phyloP scores from a whole-genome alignment of 2,113 vertebrate species.

The Gnathonemus echidnorhynchus region DNA sequence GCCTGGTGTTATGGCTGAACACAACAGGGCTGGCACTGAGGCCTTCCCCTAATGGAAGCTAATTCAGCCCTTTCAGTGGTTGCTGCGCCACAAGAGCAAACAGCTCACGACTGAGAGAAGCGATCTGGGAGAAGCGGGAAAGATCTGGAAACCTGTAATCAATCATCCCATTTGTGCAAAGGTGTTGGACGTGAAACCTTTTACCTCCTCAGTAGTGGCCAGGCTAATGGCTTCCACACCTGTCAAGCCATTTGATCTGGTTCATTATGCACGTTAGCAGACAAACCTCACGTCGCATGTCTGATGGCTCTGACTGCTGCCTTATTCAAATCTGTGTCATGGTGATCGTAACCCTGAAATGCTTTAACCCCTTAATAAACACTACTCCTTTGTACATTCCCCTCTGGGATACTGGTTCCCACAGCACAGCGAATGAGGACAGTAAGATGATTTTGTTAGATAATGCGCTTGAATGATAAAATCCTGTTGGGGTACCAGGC shows the following conservation, averaged over 20 bases:
- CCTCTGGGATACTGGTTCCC: not conserved
- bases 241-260: slow-evolving; percentile 17
- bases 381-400: not conserved
- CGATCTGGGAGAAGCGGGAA: slow-evolving; percentile 8
- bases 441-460: not conserved
- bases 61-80: not conserved
- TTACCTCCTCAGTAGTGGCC: slow-evolving; percentile 1
- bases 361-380: not conserved
- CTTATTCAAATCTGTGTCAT: not conserved
- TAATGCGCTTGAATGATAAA: not conserved
- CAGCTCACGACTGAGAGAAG: not conserved
- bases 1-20: not conserved
- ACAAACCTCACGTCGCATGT: not conserved
- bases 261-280: slow-evolving; percentile 14
- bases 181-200: slow-evolving; percentile 10
- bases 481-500: not conserved
- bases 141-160: slow-evolving; percentile 1
- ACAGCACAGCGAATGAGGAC: not conserved
- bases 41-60: slow-evolving; percentile 14
- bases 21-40: not conserved
- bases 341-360: not conserved
- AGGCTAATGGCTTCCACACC: slow-evolving; percentile 12
- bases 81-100: not conserved
- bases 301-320: not conserved
- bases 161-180: slow-evolving; percentile 21